A percentile compares a stretch with the other conserved stretches of the same genome.
Evolutionary conservation across 1,140 invertebrate species (phyloP).

Genomic region (Trichoplusia ni): DNA sequence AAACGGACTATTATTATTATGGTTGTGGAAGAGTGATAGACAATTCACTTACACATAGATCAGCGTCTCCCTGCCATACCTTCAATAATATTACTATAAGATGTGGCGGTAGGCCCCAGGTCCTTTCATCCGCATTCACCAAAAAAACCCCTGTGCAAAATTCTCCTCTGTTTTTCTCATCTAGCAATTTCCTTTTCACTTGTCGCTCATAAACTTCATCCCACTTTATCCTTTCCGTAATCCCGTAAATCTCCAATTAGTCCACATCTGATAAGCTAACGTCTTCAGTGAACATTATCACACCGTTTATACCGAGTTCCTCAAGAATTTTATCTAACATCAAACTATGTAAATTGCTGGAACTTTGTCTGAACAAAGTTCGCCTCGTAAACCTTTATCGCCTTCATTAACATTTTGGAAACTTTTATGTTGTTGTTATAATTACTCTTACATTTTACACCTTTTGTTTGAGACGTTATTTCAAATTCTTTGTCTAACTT

Average conservation of each 20-base stretch:
- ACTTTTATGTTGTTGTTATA: conserved; percentile 24
- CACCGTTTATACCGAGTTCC: not conserved
- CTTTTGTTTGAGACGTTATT: not conserved
- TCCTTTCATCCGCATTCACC: too few relatives aligned
- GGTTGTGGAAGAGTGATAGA: too few relatives aligned
- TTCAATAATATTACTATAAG: too few relatives aligned
- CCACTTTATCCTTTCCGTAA: not conserved
- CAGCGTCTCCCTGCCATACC: too few relatives aligned
- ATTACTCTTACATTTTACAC: conserved; percentile 12
- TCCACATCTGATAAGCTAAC: conserved; percentile 9
- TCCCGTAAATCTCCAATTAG: conserved; percentile 1
- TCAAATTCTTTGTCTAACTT: not conserved
- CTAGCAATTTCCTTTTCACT: too few relatives aligned
- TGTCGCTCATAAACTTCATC: too few relatives aligned
- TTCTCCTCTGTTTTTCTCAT: too few relatives aligned
- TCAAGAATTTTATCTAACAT: conserved; percentile 15
- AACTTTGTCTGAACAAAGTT: conserved; percentile 5
- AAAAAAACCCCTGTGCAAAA: too few relatives aligned
- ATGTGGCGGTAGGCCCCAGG: too few relatives aligned
- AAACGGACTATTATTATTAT: too few relatives aligned
- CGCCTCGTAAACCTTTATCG: conserved; percentile 19
- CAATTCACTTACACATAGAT: too few relatives aligned
- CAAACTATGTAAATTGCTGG: conserved; percentile 17
- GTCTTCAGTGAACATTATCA: conserved; percentile 1
- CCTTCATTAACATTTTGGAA: conserved; percentile 2